Conservation (phyloP, 2,797 vertebrate species). For the Anabacerthia variegaticeps region DNA sequence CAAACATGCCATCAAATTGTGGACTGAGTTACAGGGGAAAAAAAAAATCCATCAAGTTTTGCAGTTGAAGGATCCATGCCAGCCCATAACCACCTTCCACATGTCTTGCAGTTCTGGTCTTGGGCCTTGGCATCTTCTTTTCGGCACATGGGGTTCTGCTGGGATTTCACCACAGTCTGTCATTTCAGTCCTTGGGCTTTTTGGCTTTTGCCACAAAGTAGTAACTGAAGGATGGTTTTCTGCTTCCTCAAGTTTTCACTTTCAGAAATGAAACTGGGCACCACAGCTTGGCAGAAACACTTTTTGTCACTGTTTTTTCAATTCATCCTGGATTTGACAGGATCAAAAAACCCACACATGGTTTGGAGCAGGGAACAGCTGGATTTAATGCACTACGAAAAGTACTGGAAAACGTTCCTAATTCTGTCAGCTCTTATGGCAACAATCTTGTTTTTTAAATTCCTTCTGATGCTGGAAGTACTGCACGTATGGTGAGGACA, state of each 20-base stretch:
- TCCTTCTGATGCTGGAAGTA: not conserved
- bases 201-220: not conserved
- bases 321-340: not conserved
- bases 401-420: not conserved
- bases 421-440: not conserved
- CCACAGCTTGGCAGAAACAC: not conserved
- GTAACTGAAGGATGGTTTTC: not conserved
- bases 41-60: not conserved
- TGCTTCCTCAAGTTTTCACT: not conserved
- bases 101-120: not conserved
- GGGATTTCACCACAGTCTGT: not conserved
- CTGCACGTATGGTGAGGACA: rapidly evolving
- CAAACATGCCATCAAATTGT: not conserved
- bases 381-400: not conserved
- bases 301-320: not conserved
- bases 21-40: rapidly evolving
- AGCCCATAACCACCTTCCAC: not conserved
- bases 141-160: not conserved
- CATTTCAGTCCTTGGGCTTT: not conserved
- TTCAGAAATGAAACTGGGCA: not conserved
- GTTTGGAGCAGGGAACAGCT: not conserved
- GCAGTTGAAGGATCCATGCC: not conserved
- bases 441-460: not conserved
- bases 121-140: not conserved
- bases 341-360: not conserved